Evolutionary conservation across 2,888 invertebrate genomes (phyloP).

Genomic region (Pyrgus malvae): DNA sequence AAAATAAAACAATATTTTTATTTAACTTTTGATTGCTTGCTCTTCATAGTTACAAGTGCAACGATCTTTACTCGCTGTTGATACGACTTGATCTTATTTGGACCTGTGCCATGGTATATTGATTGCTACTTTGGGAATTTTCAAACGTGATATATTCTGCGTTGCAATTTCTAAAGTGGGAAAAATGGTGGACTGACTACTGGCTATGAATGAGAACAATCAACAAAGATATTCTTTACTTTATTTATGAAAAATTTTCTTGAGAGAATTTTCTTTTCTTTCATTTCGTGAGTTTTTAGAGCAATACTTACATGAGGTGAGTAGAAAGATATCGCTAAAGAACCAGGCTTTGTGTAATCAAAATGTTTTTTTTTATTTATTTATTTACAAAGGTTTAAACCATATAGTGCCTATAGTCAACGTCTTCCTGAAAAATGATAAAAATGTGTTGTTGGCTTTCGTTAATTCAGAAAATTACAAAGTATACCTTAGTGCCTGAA

Average conservation of each 20-base stretch:
- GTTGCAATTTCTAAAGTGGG: slow-evolving; percentile 24
- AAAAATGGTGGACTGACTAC: slow-evolving; percentile 12
- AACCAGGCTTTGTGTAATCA: too few species aligned
- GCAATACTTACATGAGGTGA: too few species aligned
- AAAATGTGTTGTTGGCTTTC: too few species aligned
- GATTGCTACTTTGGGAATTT: slow-evolving; percentile 37
- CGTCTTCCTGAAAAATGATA: too few species aligned
- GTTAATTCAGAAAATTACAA: too few species aligned
- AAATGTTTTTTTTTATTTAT: too few species aligned
- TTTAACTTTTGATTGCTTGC: too few species aligned
- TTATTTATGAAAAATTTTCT: not conserved
- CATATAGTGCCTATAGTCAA: too few species aligned
- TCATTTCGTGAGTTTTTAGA: too few species aligned
- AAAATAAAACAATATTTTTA: not conserved
- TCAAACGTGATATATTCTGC: slow-evolving; percentile 27
- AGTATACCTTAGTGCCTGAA: too few species aligned
- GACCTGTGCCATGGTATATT: slow-evolving; percentile 42
- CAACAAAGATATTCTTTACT: slow-evolving; percentile 2
- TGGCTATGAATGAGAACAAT: slow-evolving; percentile 9
- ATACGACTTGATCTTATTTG: slow-evolving; percentile 30
- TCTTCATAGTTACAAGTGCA: not conserved
- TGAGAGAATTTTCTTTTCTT: not conserved
- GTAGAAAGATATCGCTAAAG: too few species aligned
- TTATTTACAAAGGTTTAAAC: too few species aligned
- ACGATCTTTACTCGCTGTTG: not conserved